phyloP scores from a whole-genome alignment of 1,140 invertebrate genomes.

The Monomorium pharaonis region DNA sequence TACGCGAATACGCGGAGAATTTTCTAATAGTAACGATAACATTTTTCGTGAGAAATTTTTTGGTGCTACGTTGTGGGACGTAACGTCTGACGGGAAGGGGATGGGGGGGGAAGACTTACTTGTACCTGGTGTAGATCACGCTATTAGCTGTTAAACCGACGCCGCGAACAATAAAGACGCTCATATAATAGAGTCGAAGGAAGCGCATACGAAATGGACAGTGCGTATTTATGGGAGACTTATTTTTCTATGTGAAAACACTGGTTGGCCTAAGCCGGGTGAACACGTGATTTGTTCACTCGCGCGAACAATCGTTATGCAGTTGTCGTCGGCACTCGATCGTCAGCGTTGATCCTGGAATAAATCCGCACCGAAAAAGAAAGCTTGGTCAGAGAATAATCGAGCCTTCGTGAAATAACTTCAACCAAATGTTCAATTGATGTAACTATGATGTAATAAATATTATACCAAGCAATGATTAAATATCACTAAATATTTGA shows the following conservation, averaged over 20 bases:
- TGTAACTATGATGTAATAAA: too few species aligned
- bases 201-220: constrained; percentile 6
- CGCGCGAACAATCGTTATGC: background rate
- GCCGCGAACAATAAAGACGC: constrained; percentile 25
- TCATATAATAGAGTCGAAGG: background rate
- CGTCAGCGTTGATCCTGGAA: constrained; percentile 14
- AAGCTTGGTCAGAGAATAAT: too few species aligned
- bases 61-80: background rate
- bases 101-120: too few species aligned
- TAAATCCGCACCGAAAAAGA: too few species aligned
- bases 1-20: background rate
- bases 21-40: constrained; percentile 14
- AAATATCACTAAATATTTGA: too few species aligned
- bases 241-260: constrained; percentile 58
- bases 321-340: background rate
- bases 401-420: too few species aligned
- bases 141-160: constrained; percentile 25
- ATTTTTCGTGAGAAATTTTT: constrained; percentile 21
- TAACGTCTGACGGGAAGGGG: background rate
- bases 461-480: too few species aligned
- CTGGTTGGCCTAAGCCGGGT: background rate
- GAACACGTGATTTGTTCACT: background rate
- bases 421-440: too few species aligned
- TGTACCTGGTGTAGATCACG: constrained; percentile 53
- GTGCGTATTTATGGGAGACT: constrained; percentile 28